phyloP scores from a whole-genome alignment of 2,797 vertebrate species.

The Anas bahamensis region DNA sequence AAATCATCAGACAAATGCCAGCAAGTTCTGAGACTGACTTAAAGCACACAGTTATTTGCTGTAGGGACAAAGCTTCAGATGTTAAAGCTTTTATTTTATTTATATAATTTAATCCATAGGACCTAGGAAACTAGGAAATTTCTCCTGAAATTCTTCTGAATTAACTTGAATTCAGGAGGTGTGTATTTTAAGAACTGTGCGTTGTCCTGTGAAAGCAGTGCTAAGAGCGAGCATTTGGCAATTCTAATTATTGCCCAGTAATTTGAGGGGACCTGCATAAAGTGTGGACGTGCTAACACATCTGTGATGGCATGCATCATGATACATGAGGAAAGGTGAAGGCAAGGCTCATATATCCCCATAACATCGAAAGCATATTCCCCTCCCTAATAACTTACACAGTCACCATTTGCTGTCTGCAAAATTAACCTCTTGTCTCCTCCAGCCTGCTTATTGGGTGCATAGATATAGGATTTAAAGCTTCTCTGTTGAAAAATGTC shows the following conservation, averaged over 20 bases:
- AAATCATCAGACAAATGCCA: background rate
- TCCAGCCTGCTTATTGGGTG: background rate
- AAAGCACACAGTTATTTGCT: background rate
- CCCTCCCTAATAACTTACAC: background rate
- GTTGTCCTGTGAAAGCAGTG: background rate
- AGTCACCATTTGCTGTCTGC: background rate
- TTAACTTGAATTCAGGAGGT: background rate
- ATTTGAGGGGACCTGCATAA: background rate
- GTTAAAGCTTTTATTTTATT: background rate
- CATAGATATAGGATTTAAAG: background rate
- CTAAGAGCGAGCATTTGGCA: background rate
- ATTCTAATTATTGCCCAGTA: background rate
- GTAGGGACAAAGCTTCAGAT: background rate
- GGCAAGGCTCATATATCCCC: background rate
- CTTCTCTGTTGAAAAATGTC: background rate
- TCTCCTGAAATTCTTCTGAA: background rate
- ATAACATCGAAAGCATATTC: background rate
- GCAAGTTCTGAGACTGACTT: background rate
- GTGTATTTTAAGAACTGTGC: background rate
- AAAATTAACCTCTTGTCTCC: conserved; percentile 33
- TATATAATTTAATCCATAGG: background rate
- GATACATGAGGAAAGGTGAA: conserved; percentile 9
- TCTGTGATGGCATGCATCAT: background rate
- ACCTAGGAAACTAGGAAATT: background rate
- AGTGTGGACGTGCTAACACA: background rate